These are phyloP conservation scores for Drosophila ercepeae DNA, from an alignment of 1,140 invertebrate genomes.

Conservation along the genomic window DNA sequence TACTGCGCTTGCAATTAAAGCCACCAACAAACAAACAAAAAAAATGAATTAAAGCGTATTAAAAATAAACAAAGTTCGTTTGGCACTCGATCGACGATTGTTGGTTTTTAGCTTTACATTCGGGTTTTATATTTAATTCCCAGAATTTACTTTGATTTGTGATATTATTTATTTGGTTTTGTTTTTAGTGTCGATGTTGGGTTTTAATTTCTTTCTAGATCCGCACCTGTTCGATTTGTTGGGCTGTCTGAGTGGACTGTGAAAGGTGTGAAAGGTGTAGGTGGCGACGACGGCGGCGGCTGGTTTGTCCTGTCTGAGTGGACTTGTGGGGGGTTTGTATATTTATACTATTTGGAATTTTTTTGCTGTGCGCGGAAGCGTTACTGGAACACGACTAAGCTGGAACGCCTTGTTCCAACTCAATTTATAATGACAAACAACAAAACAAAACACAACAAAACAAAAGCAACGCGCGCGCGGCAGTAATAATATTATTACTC, in stretches of 20 bases:
- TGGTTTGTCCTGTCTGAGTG: conserved; percentile 20
- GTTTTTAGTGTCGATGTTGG: too few species aligned
- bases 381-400: conserved; percentile 83
- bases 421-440: conserved; percentile 82
- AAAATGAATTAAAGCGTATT: conserved; percentile 13
- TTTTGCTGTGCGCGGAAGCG: conserved; percentile 73
- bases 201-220: neutral
- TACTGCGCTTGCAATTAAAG: conserved; percentile 53
- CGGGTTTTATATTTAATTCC: neutral
- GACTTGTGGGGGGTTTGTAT: neutral
- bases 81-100: conserved; percentile 18
- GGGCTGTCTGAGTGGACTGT: neutral
- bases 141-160: neutral
- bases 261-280: neutral
- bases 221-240: conserved; percentile 27
- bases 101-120: neutral
- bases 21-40: conserved; percentile 16
- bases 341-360: neutral
- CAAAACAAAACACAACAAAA: conserved; percentile 53
- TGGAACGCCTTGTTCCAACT: conserved; percentile 73
- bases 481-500: conserved; percentile 22
- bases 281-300: neutral
- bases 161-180: neutral
- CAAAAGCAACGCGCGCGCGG: conserved; percentile 26
- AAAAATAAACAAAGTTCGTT: conserved; percentile 40